Evolutionary conservation across 1,140 invertebrate genomes (phyloP), one percentile per base, ranked within the genome.

Genomic region (Drosophila micromelanica): DNA sequence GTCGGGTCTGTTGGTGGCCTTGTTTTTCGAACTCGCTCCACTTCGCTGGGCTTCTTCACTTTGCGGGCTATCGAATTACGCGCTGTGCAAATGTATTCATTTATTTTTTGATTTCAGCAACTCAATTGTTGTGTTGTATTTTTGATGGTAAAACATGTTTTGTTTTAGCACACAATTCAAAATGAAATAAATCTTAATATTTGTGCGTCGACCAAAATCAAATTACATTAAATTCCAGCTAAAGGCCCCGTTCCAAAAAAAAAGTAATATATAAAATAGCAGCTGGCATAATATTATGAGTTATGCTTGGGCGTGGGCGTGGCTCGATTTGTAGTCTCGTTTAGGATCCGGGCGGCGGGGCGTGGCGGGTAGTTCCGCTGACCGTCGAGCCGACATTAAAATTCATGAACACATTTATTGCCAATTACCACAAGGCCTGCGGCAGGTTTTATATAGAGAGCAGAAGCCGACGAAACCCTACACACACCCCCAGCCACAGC

Each of bases 351-450:
- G 20, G 55, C 20, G 32, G 27, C n/a, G 27, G 17, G 15, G 8
- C 13, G 11, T 48, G 38, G 30, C 23, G 30, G 9, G 1, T 7
- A 8, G 38, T 30, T 63, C 40, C 37, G 64, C 84, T 89, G 84
- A 87, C 84, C 84, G 62, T 63, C 69, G 55, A 68, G 65, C 62
- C 59, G 71, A 60, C 84, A 89, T 89, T 89, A 89, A 89, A 89
- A 89, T 89, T 89, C 84, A 89, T 89, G 84, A 89, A 89, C 85
- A 89, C 84, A 89, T 89, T 89, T 89, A 89, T 89, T 89, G 84
- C 84, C 84, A 89, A 89, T 89, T 89, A 89, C 84, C 82, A 80
- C 79, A 73, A 61, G 68, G 85, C 69, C 69, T 69, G 56, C 20
- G 73, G 71, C 79, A 89, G 79, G 85, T 80, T 89, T 63, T 75